Evolutionary conservation across 2,888 invertebrate genomes (phyloP).

Genomic region (Microctonus brassicae): DNA sequence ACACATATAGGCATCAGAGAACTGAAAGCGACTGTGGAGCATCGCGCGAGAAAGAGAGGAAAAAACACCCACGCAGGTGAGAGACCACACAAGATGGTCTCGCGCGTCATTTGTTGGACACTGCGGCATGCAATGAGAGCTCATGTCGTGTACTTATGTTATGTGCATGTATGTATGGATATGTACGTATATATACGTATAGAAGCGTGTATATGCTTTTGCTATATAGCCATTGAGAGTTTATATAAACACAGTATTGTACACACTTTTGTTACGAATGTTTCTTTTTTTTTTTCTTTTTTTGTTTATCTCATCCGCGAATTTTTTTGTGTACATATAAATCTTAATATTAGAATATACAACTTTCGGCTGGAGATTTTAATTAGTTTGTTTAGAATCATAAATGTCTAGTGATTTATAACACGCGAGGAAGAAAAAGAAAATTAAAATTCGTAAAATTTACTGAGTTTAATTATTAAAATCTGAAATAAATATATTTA

Average conservation of each 20-base stretch:
- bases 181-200: conserved; percentile 17
- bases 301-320: conserved; percentile 53
- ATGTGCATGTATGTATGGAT: conserved; percentile 38
- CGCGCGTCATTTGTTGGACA: conserved; percentile 68
- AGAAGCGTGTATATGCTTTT: conserved; percentile 10
- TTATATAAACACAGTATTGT: conserved; percentile 59
- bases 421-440: too few relatives aligned
- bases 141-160: conserved; percentile 55
- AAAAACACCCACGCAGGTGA: conserved; percentile 64
- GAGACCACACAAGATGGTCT: conserved; percentile 66
- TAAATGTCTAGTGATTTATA: too few relatives aligned
- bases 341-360: background rate
- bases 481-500: too few relatives aligned
- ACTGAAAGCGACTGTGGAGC: background rate
- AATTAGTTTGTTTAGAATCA: too few relatives aligned
- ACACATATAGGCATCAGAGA: background rate
- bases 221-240: conserved; percentile 46
- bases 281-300: conserved; percentile 56
- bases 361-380: too few relatives aligned
- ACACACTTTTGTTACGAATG: conserved; percentile 62
- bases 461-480: too few relatives aligned
- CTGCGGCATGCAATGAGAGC: conserved; percentile 51
- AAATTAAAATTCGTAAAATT: too few relatives aligned
- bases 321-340: background rate
- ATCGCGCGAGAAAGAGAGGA: conserved; percentile 34